Conservation (phyloP, 1,140 invertebrate species). For the Eueides isabella region DNA sequence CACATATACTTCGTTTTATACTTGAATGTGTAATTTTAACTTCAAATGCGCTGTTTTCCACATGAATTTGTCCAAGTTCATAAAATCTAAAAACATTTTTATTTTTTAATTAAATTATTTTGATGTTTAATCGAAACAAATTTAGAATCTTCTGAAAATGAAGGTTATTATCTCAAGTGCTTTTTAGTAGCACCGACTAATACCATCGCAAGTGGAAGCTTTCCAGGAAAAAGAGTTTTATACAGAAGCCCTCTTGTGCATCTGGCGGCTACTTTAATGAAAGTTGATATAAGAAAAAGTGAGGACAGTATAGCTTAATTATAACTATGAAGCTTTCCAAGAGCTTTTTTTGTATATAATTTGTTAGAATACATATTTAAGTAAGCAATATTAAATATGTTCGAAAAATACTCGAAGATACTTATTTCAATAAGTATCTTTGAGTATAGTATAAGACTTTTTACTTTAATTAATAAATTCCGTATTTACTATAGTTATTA, state of each 20-base stretch:
- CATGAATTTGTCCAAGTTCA: too few relatives aligned
- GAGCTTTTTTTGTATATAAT: not conserved
- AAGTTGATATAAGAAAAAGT: conserved; percentile 5
- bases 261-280: conserved; percentile 16
- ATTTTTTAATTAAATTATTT: too few relatives aligned
- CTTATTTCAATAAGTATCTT: too few relatives aligned
- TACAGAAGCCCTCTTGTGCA: conserved; percentile 4
- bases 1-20: too few relatives aligned
- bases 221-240: conserved; percentile 4
- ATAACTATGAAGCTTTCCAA: not conserved
- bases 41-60: too few relatives aligned
- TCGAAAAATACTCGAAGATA: too few relatives aligned
- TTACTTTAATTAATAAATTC: not conserved
- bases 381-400: too few relatives aligned
- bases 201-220: not conserved
- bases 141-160: not conserved
- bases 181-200: conserved; percentile 13
- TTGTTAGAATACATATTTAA: not conserved
- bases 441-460: not conserved
- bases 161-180: conserved; percentile 7
- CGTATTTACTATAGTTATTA: not conserved
- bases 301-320: not conserved
- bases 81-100: too few relatives aligned
- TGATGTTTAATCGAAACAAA: too few relatives aligned
- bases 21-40: too few relatives aligned